phyloP scores from a whole-genome alignment of 1,140 invertebrate genomes.

The Cyphomyrmex costatus region DNA sequence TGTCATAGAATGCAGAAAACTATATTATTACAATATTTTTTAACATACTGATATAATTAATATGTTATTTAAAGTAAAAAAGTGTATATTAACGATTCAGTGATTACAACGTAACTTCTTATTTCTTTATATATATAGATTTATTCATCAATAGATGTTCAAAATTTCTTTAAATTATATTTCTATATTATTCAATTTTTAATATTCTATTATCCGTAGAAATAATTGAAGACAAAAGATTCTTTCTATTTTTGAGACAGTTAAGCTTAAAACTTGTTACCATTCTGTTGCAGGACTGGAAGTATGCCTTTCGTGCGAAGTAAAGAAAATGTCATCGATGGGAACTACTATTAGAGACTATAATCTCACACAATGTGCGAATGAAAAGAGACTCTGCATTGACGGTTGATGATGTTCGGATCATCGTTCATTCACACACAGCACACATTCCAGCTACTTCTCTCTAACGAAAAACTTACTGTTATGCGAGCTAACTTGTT shows the following conservation, averaged over 20 bases:
- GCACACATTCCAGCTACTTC: slow-evolving; percentile 48
- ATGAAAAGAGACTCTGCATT: slow-evolving; percentile 14
- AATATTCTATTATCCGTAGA: neutral
- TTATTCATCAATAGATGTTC: neutral
- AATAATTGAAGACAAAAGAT: slow-evolving; percentile 33
- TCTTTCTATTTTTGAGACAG: neutral
- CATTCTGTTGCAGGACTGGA: slow-evolving; percentile 59
- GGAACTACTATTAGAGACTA: slow-evolving; percentile 14
- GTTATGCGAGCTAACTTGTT: slow-evolving; percentile 28
- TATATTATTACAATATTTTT: neutral
- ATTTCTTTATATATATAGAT: neutral
- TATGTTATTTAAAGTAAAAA: neutral
- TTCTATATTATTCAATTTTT: slow-evolving; percentile 15
- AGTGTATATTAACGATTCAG: neutral
- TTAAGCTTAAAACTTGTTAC: neutral
- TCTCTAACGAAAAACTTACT: slow-evolving; percentile 35
- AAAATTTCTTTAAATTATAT: slow-evolving; percentile 24
- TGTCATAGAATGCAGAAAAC: too few relatives aligned
- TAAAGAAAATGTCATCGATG: slow-evolving; percentile 22
- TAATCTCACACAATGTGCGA: slow-evolving; percentile 39
- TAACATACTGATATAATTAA: neutral
- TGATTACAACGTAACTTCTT: neutral
- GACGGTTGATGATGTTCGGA: slow-evolving; percentile 1
- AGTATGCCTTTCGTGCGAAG: slow-evolving; percentile 56
- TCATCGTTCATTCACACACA: slow-evolving; percentile 23